Evolutionary conservation across 1,140 invertebrate genomes (phyloP).

Genomic region (Lordiphosa collinella): DNA sequence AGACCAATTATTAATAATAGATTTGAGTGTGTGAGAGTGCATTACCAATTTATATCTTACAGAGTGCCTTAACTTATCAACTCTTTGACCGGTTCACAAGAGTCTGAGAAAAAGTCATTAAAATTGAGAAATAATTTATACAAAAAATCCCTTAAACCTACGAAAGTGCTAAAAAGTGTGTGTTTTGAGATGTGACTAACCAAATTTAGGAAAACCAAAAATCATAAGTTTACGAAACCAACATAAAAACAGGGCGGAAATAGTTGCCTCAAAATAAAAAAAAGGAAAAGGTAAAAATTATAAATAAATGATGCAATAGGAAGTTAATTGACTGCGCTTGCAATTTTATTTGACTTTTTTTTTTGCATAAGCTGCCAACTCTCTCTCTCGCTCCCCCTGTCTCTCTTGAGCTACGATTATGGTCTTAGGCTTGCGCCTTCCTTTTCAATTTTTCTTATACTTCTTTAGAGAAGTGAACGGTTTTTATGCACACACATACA

Average conservation of each 20-base stretch:
- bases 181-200: slow-evolving; percentile 70
- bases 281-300: slow-evolving; percentile 26
- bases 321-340: slow-evolving; percentile 40
- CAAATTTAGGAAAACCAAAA: slow-evolving; percentile 26
- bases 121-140: slow-evolving; percentile 7
- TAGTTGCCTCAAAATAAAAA: slow-evolving; percentile 7
- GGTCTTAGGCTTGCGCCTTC: slow-evolving; percentile 44
- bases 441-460: slow-evolving; percentile 7
- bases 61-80: too few species aligned
- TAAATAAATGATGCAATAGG: slow-evolving; percentile 31
- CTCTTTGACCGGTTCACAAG: too few species aligned
- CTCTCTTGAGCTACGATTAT: slow-evolving; percentile 7
- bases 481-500: not conserved
- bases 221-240: slow-evolving; percentile 23
- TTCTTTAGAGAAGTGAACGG: slow-evolving; percentile 21
- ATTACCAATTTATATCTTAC: too few species aligned
- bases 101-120: not conserved
- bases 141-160: slow-evolving; percentile 15
- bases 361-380: too few species aligned
- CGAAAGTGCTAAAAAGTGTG: slow-evolving; percentile 54
- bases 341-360: slow-evolving; percentile 10
- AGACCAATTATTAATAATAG: not conserved
- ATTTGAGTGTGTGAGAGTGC: too few species aligned
- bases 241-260: slow-evolving; percentile 13
- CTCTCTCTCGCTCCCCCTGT: slow-evolving; percentile 1